Evolutionary conservation across 2,888 invertebrate species (phyloP), one percentile per base, ranked within the genome.

Genomic region (Ernsta delagoae): DNA sequence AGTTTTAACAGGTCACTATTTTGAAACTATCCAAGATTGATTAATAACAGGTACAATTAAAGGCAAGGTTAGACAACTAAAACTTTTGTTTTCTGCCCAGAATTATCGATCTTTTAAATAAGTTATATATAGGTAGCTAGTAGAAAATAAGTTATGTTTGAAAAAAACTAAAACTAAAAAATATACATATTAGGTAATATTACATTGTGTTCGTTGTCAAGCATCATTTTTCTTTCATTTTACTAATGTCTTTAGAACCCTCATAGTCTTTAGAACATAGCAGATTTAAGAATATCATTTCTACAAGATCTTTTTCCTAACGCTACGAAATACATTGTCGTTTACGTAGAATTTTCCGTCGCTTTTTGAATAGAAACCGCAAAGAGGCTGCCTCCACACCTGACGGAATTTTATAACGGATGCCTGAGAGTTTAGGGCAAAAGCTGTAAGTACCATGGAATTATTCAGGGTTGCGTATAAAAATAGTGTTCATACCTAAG

Each of bases 391-490:
- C 72, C 63, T 71, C 74, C 76, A 79, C 83, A 85, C 82, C 82
- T 84, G 83, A 76, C 71, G 75, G 74, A 79, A 79, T 80, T 82
- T 78, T 69, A 74, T 74, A 73, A 72, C 75, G 78, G 76, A 78
- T 77, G 77, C 72, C 72, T 74, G 71, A 75, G 78, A 80, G 75
- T 81, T 81, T 79, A 70, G 75, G 77, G 75, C 74, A 72, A 74
- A 76, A 73, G 73, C 74, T 71, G 71, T 75, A 77, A 75, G 76
- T 50, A 65, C 56, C 56, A 34, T 34, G 48, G 59, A 53, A 59
- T 65, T 59, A 12, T 59, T 59, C 39, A 48, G 48, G 65, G 59
- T 9, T 48, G 48, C 36, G 7, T 39, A 9, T 56, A 65, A 57
- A 65, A 59, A 59, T 24, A 57, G 45, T 34, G 56, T 7, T 12